A percentile compares a stretch with the other conserved stretches of the same genome.
Evolutionary conservation across 2,888 invertebrate genomes (phyloP).

Genomic region (Acleris holmiana): DNA sequence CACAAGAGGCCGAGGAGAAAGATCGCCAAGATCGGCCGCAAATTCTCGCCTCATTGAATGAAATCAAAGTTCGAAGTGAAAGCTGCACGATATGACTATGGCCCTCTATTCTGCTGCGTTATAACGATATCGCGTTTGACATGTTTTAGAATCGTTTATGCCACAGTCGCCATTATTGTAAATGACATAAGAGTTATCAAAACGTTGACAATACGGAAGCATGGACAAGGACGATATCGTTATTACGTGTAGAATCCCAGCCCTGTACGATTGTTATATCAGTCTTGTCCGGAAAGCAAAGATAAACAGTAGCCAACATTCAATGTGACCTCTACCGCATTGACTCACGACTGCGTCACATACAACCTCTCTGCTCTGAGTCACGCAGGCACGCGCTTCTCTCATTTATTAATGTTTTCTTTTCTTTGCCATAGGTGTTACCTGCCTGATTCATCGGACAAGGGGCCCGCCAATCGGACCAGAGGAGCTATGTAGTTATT

Average conservation of each 20-base stretch:
- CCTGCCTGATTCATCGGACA: conserved; percentile 66
- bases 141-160: too few relatives aligned
- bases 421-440: conserved; percentile 69
- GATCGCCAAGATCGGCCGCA: conserved; percentile 2
- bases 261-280: conserved; percentile 12
- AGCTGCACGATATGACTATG: conserved; percentile 16
- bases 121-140: too few relatives aligned
- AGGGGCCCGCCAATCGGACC: conserved; percentile 48
- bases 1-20: conserved; percentile 16
- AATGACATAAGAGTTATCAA: too few relatives aligned
- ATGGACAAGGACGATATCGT: too few relatives aligned
- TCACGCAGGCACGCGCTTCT: conserved; percentile 60
- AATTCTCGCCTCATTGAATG: conserved; percentile 17
- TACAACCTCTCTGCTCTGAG: conserved; percentile 49
- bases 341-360: conserved; percentile 71
- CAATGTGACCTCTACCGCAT: conserved; percentile 59
- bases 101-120: too few relatives aligned
- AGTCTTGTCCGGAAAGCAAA: conserved; percentile 33
- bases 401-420: conserved; percentile 54
- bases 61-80: conserved; percentile 28
- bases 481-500: conserved; percentile 29
- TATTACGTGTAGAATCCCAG: too few relatives aligned
- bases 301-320: conserved; percentile 51
- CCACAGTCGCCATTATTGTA: too few relatives aligned
- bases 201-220: too few relatives aligned